phyloP scores from a whole-genome alignment of 2,797 vertebrate species.

The Sparus aurata region DNA sequence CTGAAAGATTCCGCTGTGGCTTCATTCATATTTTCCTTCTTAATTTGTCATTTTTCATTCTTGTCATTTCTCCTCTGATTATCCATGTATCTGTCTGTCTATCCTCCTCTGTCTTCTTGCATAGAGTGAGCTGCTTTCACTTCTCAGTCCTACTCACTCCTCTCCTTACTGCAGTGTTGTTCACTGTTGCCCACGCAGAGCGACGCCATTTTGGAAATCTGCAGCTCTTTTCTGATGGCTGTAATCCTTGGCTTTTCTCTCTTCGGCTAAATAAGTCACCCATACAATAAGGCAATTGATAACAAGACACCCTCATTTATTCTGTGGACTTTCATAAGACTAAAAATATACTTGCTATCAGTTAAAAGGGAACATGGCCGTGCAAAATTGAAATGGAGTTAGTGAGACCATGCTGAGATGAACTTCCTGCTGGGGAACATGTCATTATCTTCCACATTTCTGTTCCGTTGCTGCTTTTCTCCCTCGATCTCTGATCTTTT shows the following conservation, averaged over 20 bases:
- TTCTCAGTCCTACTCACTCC: constrained; percentile 63
- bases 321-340: not conserved
- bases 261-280: constrained; percentile 52
- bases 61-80: constrained; percentile 20
- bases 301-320: constrained; percentile 13
- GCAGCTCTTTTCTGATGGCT: constrained; percentile 59
- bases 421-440: constrained; percentile 40
- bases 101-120: constrained; percentile 17
- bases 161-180: constrained; percentile 67
- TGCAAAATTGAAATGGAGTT: constrained; percentile 12
- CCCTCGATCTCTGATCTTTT: constrained; percentile 16
- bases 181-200: constrained; percentile 76
- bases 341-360: not conserved
- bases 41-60: constrained; percentile 9
- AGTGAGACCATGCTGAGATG: constrained; percentile 20
- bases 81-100: constrained; percentile 8
- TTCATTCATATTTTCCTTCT: constrained; percentile 19
- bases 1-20: not conserved
- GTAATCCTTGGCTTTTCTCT: constrained; percentile 43
- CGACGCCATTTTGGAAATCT: constrained; percentile 80
- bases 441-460: constrained; percentile 47
- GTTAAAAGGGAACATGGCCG: constrained; percentile 14
- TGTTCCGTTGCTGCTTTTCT: constrained; percentile 12
- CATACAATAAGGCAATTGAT: constrained; percentile 10
- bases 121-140: constrained; percentile 46